Percentiles rank a stretch among this genome's conserved stretches.
These are phyloP conservation scores for Promerops cafer DNA, from an alignment of 2,113 vertebrate genomes.

Conservation along the genomic window DNA sequence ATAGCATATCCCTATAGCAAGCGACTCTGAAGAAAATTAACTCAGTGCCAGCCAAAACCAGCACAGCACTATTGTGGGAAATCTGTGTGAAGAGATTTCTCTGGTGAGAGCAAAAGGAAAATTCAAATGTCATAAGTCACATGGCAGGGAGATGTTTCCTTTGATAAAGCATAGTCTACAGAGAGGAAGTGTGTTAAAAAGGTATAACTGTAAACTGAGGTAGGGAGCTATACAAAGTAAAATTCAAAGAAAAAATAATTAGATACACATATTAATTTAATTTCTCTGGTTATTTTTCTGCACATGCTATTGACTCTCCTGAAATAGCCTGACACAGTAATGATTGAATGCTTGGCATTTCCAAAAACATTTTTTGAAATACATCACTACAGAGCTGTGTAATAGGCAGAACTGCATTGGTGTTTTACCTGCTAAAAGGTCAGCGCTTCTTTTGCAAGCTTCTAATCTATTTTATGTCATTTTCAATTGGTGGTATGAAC, in stretches of 20 bases:
- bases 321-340: background rate
- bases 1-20: background rate
- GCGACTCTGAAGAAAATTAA: background rate
- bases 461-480: constrained; percentile 36
- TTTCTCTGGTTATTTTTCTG: background rate
- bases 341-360: constrained; percentile 37
- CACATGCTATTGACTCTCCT: background rate
- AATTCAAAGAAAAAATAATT: background rate
- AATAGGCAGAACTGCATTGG: background rate
- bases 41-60: background rate
- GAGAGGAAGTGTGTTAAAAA: background rate
- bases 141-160: background rate
- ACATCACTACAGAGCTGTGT: background rate
- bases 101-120: background rate
- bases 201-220: background rate
- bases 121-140: background rate
- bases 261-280: background rate
- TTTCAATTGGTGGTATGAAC: background rate
- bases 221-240: background rate
- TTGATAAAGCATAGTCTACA: background rate
- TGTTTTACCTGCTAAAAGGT: constrained; percentile 45
- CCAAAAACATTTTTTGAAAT: constrained; percentile 45
- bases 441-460: constrained; percentile 30
- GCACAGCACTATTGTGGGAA: background rate
- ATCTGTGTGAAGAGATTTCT: background rate